Evolutionary conservation across 2,888 invertebrate species (phyloP).

Genomic region (Pegoplata infirma): DNA sequence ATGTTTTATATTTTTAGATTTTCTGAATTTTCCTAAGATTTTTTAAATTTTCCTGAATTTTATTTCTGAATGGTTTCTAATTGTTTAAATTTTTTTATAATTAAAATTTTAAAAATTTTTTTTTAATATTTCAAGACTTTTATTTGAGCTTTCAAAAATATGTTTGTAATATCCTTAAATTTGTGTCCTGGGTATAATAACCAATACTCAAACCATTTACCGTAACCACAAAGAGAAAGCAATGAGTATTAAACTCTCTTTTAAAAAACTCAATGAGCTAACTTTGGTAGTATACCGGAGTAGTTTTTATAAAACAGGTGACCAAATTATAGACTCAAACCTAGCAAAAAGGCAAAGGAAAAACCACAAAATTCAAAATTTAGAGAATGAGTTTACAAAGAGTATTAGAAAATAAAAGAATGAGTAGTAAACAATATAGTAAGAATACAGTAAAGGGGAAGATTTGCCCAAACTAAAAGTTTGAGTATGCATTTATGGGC

Average conservation of each 20-base stretch:
- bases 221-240: too few species aligned
- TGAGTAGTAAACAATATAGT: too few species aligned
- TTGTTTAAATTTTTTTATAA: too few species aligned
- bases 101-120: too few species aligned
- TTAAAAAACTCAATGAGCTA: too few species aligned
- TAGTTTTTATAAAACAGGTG: neutral
- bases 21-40: too few species aligned
- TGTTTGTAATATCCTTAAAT: neutral
- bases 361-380: neutral
- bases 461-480: neutral
- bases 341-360: neutral
- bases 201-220: neutral
- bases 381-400: neutral
- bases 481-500: neutral
- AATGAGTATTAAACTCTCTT: too few species aligned
- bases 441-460: neutral
- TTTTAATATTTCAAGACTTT: too few species aligned
- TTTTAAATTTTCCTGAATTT: too few species aligned
- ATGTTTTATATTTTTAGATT: too few species aligned
- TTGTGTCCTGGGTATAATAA: neutral
- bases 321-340: neutral
- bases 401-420: neutral
- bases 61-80: too few species aligned
- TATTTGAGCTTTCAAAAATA: too few species aligned
- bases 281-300: neutral